A percentile compares a stretch with the other conserved stretches of the same genome.
Evolutionary conservation across 2,113 vertebrate species (phyloP).

Genomic region (Mustela lutreola): DNA sequence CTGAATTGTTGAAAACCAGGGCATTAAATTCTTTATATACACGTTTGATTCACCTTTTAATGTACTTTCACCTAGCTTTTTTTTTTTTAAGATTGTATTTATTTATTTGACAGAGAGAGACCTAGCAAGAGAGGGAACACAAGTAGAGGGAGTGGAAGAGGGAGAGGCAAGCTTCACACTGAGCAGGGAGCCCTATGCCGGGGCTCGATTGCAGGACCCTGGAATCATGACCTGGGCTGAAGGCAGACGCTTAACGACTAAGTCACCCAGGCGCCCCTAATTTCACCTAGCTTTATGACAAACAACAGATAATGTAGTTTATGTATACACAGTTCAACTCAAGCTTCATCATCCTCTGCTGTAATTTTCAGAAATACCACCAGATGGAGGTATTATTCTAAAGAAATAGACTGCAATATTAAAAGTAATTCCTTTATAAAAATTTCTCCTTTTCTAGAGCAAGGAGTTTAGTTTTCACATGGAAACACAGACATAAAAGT

Average conservation of each 20-base stretch:
- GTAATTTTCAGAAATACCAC: constrained; percentile 67
- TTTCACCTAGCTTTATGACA: constrained; percentile 9
- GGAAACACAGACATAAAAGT: background rate
- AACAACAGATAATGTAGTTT: background rate
- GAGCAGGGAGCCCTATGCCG: too few relatives aligned
- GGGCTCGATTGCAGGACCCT: too few relatives aligned
- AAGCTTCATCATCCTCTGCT: background rate
- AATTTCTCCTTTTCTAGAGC: constrained; percentile 17
- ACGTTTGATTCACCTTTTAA: background rate
- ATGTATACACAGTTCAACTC: background rate
- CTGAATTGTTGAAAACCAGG: background rate
- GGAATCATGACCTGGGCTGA: too few relatives aligned
- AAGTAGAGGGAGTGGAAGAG: too few relatives aligned
- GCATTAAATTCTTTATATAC: background rate
- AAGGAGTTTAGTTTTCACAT: background rate
- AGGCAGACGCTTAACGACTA: too few relatives aligned
- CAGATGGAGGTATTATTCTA: constrained; percentile 69
- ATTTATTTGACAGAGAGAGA: too few relatives aligned
- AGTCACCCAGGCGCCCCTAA: too few relatives aligned
- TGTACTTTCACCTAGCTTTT: background rate
- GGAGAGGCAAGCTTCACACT: too few relatives aligned
- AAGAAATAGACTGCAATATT: constrained; percentile 6
- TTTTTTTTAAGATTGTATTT: background rate
- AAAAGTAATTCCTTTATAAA: background rate
- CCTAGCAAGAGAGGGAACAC: too few relatives aligned